A percentile compares a stretch with the other conserved stretches of the same genome.
Conservation (phyloP, 2,888 invertebrate genomes). For the Rotaria sp. region DNA sequence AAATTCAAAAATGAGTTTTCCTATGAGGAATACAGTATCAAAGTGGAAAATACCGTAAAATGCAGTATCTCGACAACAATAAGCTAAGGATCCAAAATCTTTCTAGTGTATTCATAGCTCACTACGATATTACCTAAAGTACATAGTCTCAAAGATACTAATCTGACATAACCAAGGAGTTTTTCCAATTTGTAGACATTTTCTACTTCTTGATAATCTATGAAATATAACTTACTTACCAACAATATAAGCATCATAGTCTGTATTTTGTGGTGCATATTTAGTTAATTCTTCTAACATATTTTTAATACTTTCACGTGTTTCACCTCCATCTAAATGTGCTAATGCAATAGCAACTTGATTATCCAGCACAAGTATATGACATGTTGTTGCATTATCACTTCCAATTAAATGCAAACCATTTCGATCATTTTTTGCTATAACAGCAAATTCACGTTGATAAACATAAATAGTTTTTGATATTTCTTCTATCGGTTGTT, state of each 20-base stretch:
- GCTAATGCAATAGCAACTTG: slow-evolving; percentile 3
- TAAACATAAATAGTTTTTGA: neutral
- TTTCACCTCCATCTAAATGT: slow-evolving; percentile 39
- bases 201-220: too few species aligned
- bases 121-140: too few species aligned
- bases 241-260: neutral
- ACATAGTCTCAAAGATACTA: too few species aligned
- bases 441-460: neutral
- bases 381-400: slow-evolving; percentile 40
- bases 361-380: slow-evolving; percentile 36
- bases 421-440: slow-evolving; percentile 30
- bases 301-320: neutral
- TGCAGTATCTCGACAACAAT: too few species aligned
- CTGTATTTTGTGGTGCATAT: neutral
- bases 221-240: neutral
- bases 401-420: slow-evolving; percentile 53
- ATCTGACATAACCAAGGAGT: too few species aligned
- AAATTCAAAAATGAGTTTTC: too few species aligned
- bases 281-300: slow-evolving; percentile 30
- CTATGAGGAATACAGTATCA: too few species aligned
- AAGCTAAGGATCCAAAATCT: too few species aligned
- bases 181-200: too few species aligned
- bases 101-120: too few species aligned
- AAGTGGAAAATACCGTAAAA: too few species aligned
- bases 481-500: neutral